Percentiles rank a stretch among this genome's conserved stretches.
phyloP scores from a whole-genome alignment of 2,113 vertebrate species.

The Dasypus novemcinctus region DNA sequence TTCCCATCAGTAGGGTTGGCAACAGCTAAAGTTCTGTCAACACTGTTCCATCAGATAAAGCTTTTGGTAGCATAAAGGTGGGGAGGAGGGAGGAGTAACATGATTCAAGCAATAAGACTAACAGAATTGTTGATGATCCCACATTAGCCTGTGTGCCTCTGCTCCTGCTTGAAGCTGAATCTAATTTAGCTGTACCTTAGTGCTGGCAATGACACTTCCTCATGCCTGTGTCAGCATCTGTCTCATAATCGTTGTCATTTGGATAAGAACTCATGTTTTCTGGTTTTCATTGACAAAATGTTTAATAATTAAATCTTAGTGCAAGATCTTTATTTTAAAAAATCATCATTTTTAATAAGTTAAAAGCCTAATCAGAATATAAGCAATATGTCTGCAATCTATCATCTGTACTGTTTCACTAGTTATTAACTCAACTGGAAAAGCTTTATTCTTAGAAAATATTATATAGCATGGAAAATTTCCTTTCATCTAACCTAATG shows the following conservation, averaged over 20 bases:
- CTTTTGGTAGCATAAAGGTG: slow-evolving; percentile 49
- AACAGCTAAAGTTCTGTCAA: slow-evolving; percentile 66
- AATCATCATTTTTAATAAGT: slow-evolving; percentile 58
- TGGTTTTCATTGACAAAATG: slow-evolving; percentile 45
- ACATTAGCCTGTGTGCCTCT: background rate
- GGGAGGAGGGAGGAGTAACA: background rate
- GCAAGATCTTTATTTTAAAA: background rate
- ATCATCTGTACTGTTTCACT: slow-evolving; percentile 41
- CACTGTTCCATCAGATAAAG: slow-evolving; percentile 68
- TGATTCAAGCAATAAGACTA: background rate
- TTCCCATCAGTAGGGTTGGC: slow-evolving; percentile 60
- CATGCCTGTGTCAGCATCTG: background rate
- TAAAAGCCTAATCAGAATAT: slow-evolving; percentile 24
- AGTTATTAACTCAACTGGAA: slow-evolving; percentile 20
- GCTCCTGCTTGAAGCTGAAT: slow-evolving; percentile 9
- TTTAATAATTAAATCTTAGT: slow-evolving; percentile 50
- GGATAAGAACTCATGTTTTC: slow-evolving; percentile 49
- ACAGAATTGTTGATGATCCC: background rate
- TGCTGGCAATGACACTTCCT: background rate
- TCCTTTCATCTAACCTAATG: background rate
- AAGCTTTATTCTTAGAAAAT: slow-evolving; percentile 43
- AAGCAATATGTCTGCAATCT: slow-evolving; percentile 27
- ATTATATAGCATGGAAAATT: background rate
- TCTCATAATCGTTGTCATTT: background rate
- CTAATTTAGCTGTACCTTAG: background rate